Evolutionary conservation across 2,888 invertebrate species (phyloP).

Genomic region (Abrostola tripartita): DNA sequence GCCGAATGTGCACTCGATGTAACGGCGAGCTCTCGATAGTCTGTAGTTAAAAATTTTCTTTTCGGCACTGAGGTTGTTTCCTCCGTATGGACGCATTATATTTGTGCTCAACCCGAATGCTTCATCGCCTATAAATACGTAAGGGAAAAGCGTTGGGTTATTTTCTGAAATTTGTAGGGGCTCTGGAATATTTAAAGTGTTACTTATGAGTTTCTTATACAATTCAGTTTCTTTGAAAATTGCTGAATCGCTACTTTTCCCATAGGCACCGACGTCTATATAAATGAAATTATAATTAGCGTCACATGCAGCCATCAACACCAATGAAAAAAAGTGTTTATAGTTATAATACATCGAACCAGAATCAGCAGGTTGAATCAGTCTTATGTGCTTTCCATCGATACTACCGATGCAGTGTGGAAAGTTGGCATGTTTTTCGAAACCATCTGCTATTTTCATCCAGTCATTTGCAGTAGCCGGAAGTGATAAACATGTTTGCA

Average conservation of each 20-base stretch:
- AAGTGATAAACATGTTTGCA: slow-evolving; percentile 35
- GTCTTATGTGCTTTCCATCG: slow-evolving; percentile 39
- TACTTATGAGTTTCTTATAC: slow-evolving; percentile 26
- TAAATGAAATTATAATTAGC: slow-evolving; percentile 48
- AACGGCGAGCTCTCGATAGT: slow-evolving; percentile 40
- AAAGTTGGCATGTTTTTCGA: slow-evolving; percentile 54
- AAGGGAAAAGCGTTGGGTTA: slow-evolving; percentile 35
- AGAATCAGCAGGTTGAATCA: slow-evolving; percentile 45
- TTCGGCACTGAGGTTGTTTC: slow-evolving; percentile 29
- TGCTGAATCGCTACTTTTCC: slow-evolving; percentile 36
- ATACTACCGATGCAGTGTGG: slow-evolving; percentile 57
- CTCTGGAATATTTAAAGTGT: slow-evolving; percentile 33
- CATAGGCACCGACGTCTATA: slow-evolving; percentile 51
- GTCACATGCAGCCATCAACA: slow-evolving; percentile 40
- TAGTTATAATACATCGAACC: slow-evolving; percentile 54
- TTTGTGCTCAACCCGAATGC: slow-evolving; percentile 21
- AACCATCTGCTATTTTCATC: slow-evolving; percentile 48
- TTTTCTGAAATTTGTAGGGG: slow-evolving; percentile 32
- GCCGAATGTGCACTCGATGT: too few species aligned
- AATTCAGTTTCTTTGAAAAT: slow-evolving; percentile 30
- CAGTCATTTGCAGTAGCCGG: slow-evolving; percentile 41
- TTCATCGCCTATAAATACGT: slow-evolving; percentile 24
- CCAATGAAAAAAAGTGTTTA: slow-evolving; percentile 51
- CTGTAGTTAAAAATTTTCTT: slow-evolving; percentile 48
- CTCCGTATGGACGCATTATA: slow-evolving; percentile 34